Evolutionary conservation across 2,113 vertebrate species (phyloP), one percentile per base, ranked within the genome.

Genomic region (Tetrao urogallus): DNA sequence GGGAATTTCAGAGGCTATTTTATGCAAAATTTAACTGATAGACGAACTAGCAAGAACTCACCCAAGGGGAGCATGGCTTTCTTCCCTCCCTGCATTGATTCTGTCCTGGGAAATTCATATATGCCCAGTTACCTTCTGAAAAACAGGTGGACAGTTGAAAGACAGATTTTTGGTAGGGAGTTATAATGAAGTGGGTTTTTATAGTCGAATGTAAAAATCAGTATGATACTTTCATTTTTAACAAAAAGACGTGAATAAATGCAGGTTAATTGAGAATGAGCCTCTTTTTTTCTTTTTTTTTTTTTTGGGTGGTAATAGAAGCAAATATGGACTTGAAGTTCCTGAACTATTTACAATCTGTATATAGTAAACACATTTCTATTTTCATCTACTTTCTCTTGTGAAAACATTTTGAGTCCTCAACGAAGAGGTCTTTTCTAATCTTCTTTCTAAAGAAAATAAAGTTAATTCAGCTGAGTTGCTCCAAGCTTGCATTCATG

Each of bases 401-500:
- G 1, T 47, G 50, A 85, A 93, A 92, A 85, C 17, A 56, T 66
- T 76, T 76, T 73, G 67, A 91, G 64, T 54, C 28, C 6, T 32
- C 47, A 85, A 70, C 56, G 21, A 77, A 85, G 42, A 93, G 71
- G 42, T 7, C 56, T 82, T 95, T 54, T 92, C 43, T 92, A 82
- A 89, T 73, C 58, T 73, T 13, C 84, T 93, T 95, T 79, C 71
- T 85, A 73, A 86, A 78, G 48, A 88, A 95, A 92, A 84, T 82
- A 79, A 50, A 1, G 7, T 84, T 73, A 82, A 89, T 90, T 93
- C 81, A 87, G 18, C n/a, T 76, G 71, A 32, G 45, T 67, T 76
- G 67, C 80, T 89, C 90, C 65, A 89, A 89, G 72, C 32, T 80
- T 63, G 28, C 28, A 77, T 19, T 90, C 77, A 80, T 60, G 63